phyloP scores from a whole-genome alignment of 2,888 invertebrate species.

The Melieria crassipennis region DNA sequence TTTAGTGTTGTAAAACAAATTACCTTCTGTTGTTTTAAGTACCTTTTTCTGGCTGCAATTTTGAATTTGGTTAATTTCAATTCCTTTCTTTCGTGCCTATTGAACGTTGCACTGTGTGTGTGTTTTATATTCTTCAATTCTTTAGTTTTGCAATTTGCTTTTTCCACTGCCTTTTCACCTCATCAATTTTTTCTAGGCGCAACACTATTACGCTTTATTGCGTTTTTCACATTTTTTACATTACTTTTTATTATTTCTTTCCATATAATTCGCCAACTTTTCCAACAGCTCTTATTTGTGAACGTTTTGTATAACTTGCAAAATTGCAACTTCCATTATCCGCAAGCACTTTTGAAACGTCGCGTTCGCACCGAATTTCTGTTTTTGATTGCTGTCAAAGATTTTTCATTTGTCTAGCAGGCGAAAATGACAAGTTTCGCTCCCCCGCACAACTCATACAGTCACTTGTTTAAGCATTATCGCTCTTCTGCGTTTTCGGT shows the following conservation, averaged over 20 bases:
- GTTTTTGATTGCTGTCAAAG: slow-evolving; percentile 19
- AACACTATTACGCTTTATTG: background rate
- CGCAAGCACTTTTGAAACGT: background rate
- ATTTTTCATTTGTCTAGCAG: background rate
- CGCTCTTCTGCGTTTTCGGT: too few relatives aligned
- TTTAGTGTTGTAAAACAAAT: too few relatives aligned
- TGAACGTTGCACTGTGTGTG: too few relatives aligned
- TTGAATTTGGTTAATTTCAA: too few relatives aligned
- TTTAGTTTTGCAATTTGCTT: background rate
- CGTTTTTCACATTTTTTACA: slow-evolving; percentile 11
- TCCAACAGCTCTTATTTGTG: background rate
- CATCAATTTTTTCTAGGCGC: background rate
- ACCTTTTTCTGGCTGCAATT: too few relatives aligned
- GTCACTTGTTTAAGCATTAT: too few relatives aligned
- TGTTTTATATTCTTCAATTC: background rate
- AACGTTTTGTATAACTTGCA: background rate
- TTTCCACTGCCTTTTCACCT: slow-evolving; percentile 9
- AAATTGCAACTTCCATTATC: background rate
- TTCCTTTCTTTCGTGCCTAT: too few relatives aligned
- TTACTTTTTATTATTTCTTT: slow-evolving; percentile 14
- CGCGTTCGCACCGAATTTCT: slow-evolving; percentile 15
- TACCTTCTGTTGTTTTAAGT: too few relatives aligned
- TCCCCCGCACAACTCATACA: too few relatives aligned
- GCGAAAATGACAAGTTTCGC: background rate
- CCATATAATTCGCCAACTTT: slow-evolving; percentile 12